Evolutionary conservation across 2,797 vertebrate species (phyloP), one percentile per base, ranked within the genome.

Genomic region (Limosa lapponica): DNA sequence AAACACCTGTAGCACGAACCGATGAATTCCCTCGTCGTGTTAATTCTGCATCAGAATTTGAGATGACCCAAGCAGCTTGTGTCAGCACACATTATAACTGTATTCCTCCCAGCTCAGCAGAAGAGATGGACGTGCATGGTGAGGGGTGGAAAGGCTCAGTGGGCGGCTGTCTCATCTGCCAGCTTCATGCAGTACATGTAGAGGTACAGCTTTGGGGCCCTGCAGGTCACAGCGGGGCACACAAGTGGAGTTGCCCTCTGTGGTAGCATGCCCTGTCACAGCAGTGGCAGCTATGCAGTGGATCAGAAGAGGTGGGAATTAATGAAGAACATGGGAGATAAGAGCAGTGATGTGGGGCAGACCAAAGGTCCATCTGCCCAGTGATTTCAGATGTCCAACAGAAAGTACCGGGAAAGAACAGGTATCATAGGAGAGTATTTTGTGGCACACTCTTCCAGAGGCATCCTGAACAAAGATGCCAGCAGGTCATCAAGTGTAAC

Each of bases 91-190:
- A 3, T 43, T 37, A 12, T 15, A 55, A n/a, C 17, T 14, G 5
- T 18, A 30, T 20, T 34, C 24, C 27, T 48, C 34, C 10, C 39
- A 52, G 59, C 46, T 48, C 28, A 32, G 69, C 2, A 36, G 41
- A 65, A 41, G 59, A 34, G 65, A 22, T 10, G 8, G 87, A 34
- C 1, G 2, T 2, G 2, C 11, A 3, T 2, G 22, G 18, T 24
- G 20, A 72, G 24, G 49, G 25, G 23, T 16, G 34, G 43, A 24
- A 23, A 72, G 23, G 17, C 44, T 55, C n/a, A 1, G 4, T 1
- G 2, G 32, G 27, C 46, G 66, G 41, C 30, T 41, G 18, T 8
- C 25, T 37, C 34, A 27, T 16, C 57, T 43, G 7, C 34, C 37
- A 66, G 58, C 74, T 72, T 49, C 34, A 14, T 13, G 17, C 28